Evolutionary conservation across 2,113 vertebrate species (phyloP).

Genomic region (Castor canadensis): DNA sequence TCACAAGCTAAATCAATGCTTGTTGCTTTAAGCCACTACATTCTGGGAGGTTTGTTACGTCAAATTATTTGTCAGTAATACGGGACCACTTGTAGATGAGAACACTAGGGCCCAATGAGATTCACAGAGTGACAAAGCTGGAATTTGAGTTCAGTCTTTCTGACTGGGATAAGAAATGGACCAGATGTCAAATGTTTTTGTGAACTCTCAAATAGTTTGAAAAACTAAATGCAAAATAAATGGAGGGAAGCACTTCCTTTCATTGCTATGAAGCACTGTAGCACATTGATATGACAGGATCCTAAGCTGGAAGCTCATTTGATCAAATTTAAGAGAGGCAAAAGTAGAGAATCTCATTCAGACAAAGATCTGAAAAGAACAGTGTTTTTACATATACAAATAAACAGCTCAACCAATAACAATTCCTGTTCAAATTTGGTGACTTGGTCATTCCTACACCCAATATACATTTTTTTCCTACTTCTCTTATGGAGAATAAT

Average conservation of each 20-base stretch:
- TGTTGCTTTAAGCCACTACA: not conserved
- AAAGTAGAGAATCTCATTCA: not conserved
- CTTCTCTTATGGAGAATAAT: not conserved
- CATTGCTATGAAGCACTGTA: not conserved
- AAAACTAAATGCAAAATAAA: not conserved
- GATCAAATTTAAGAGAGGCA: not conserved
- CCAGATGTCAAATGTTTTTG: not conserved
- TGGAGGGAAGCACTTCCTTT: not conserved
- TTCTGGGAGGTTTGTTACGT: not conserved
- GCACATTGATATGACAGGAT: not conserved
- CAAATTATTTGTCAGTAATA: not conserved
- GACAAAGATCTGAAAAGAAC: not conserved
- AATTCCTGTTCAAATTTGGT: not conserved
- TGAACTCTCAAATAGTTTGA: not conserved
- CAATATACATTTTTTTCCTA: not conserved
- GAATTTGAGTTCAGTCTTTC: not conserved
- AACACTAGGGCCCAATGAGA: not conserved
- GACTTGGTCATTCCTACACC: not conserved
- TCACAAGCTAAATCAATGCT: not conserved
- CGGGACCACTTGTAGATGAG: not conserved
- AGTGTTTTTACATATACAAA: not conserved
- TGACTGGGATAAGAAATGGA: not conserved
- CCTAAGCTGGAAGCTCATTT: not conserved
- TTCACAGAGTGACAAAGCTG: no score
- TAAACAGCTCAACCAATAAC: not conserved